phyloP scores from a whole-genome alignment of 2,888 invertebrate genomes.

The Agapostemon virescens region DNA sequence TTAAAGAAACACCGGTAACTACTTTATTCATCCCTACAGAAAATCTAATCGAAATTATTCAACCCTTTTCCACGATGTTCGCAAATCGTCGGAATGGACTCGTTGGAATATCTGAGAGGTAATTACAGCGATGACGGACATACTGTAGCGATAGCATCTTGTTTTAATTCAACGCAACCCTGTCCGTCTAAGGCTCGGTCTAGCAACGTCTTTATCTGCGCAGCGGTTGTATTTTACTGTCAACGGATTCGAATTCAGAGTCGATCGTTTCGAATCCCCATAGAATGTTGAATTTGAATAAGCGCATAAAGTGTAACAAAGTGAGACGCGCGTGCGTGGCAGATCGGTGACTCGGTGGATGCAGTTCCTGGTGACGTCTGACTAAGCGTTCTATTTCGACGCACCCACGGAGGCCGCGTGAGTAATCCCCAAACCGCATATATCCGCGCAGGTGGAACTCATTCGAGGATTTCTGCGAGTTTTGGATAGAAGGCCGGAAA shows the following conservation, averaged over 20 bases:
- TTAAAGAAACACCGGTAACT: neutral
- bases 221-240: slow-evolving; percentile 4
- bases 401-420: slow-evolving; percentile 69
- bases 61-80: neutral
- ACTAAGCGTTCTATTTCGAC: slow-evolving; percentile 74
- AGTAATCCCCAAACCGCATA: slow-evolving; percentile 68
- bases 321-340: slow-evolving; percentile 46
- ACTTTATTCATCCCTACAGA: neutral
- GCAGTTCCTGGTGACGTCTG: slow-evolving; percentile 72
- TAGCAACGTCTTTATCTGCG: slow-evolving; percentile 12
- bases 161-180: slow-evolving; percentile 43
- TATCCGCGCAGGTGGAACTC: slow-evolving; percentile 68
- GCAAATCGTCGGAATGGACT: neutral
- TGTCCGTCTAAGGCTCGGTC: slow-evolving; percentile 23
- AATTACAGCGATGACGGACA: slow-evolving; percentile 14
- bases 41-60: neutral
- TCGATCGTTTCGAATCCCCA: slow-evolving; percentile 33
- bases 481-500: slow-evolving; percentile 66
- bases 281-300: slow-evolving; percentile 37
- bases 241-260: slow-evolving; percentile 25
- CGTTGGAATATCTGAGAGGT: neutral
- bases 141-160: slow-evolving; percentile 36
- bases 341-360: slow-evolving; percentile 64
- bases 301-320: slow-evolving; percentile 61
- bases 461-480: slow-evolving; percentile 65